Base-by-base conservation (phyloP, 2,113 vertebrate species). In the Echinops telfairi region DNA sequence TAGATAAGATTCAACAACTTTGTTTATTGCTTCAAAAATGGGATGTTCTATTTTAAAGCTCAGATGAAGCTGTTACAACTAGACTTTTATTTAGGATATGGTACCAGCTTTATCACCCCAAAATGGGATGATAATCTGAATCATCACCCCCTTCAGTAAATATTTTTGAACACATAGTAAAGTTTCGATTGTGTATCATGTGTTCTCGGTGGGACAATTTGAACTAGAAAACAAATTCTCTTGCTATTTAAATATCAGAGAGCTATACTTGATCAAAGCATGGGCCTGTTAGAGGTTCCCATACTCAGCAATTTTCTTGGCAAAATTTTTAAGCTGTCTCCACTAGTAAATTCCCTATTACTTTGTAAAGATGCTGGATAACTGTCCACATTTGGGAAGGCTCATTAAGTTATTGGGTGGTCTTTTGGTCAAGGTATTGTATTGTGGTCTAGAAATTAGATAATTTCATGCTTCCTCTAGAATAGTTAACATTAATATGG, bases 351-450 rank as follows among this genome's bases (percentile, higher is more conserved):
- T 96, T 31, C 87, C 89, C 89, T 92, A 66, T 81, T 92, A 96
- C 33, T 83, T 83, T 33, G 83, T 89, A 81, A 84, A 88, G 68
- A 33, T 93, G 47, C 43, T 6, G 86, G 36, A 89, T 95, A 88
- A 92, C 47, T 43, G 68, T 90, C 40, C 29, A 93, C 92, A 91
- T 85, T 89, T 92, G 33, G 86, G 64, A 75, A 95, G 20, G 15
- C 71, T 87, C 82, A 0, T 29, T 77, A 93, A 94, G 64, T 62
- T 68, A 16, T 83, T 97, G 97, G 93, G 93, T 97, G 96, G 97
- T 97, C 97, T 93, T 92, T 95, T 89, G 96, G 86, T 89, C 97
- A 95, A 94, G 94, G 88, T 95, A 88, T 96, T 95, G 88, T 95
- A 88, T 96, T 95, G 90, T 96, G 90, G 95, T 95, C 83, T 93